Conservation (phyloP, 2,113 vertebrate genomes). For the Pao palembangensis region DNA sequence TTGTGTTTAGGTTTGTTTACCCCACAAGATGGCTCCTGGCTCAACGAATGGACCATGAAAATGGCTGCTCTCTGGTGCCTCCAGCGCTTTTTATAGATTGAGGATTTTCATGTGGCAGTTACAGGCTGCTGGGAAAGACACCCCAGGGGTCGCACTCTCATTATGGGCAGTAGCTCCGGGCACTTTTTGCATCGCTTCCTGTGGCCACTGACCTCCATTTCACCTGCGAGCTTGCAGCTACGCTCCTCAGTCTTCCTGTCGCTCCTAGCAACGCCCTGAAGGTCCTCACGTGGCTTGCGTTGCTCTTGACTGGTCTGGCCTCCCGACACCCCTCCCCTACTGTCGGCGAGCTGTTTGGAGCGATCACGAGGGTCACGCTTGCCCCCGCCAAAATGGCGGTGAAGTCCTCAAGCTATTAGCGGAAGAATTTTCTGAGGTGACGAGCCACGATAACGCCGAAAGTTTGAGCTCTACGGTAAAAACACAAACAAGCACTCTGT, state of each 20-base stretch:
- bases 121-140: slow-evolving; percentile 61
- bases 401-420: slow-evolving; percentile 53
- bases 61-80: slow-evolving; percentile 67
- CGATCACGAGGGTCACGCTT: slow-evolving; percentile 59
- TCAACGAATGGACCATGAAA: slow-evolving; percentile 70
- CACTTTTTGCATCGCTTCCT: slow-evolving; percentile 83
- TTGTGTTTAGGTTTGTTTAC: slow-evolving; percentile 68
- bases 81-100: slow-evolving; percentile 68
- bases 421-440: slow-evolving; percentile 60
- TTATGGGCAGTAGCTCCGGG: slow-evolving; percentile 80
- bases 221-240: slow-evolving; percentile 80
- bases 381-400: slow-evolving; percentile 57
- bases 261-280: slow-evolving; percentile 67
- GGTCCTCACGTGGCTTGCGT: slow-evolving; percentile 78
- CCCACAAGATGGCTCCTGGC: slow-evolving; percentile 72
- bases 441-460: slow-evolving; percentile 4
- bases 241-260: slow-evolving; percentile 75
- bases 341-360: slow-evolving; percentile 61
- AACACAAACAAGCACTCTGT: slow-evolving; percentile 30
- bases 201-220: slow-evolving; percentile 92
- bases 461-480: slow-evolving; percentile 50
- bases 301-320: slow-evolving; percentile 81
- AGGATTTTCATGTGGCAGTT: slow-evolving; percentile 72
- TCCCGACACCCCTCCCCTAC: slow-evolving; percentile 51
- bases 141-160: slow-evolving; percentile 84